Base-by-base conservation (phyloP, 2,113 vertebrate genomes). In the Sebastes schlegelii region DNA sequence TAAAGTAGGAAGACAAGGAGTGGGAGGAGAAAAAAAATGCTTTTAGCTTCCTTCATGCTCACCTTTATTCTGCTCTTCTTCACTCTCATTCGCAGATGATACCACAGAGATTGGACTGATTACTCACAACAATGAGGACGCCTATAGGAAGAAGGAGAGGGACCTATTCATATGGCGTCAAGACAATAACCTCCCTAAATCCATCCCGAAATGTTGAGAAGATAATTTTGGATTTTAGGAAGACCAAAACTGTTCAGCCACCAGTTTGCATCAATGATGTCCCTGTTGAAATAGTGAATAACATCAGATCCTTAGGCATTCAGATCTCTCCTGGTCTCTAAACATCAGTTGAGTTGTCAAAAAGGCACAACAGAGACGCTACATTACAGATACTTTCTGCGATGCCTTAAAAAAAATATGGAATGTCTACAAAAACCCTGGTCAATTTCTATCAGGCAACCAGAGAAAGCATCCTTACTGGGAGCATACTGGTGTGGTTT, bases 21-120 rank as follows among this genome's bases (percentile, higher is more conserved):
- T 42, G 58, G 68, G 23, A 55, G 34, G 23, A 77, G 77, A 77
- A 68, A 80, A 90, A 57, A 69, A 77, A 94, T 84, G 89, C 93
- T 92, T 93, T 94, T 92, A 88, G 54, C 80, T 83, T 87, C 85
- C 77, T 85, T 84, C 69, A 77, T 71, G 58, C 68, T 80, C 88
- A 85, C 88, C 84, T 80, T 89, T 75, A 77, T 77, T 85, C 74
- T 80, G 74, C 81, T 84, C 79, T 73, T 92, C 77, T 75, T 80
- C 82, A 82, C 81, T 88, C 69, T 57, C 54, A 71, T 85, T 26
- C 23, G 2, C 23, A 26, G 23, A 26, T 26, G 23, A 26, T 26
- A 26, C 23, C 23, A 26, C 23, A 26, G 23, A 26, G 55, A 57
- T 57, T 57, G 21, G 55, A 54, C 51, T 54, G 51, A 11, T 23